Percentiles rank a stretch among this genome's conserved stretches.
phyloP scores from a whole-genome alignment of 2,888 invertebrate genomes.

The Caenorhabditis sp. region DNA sequence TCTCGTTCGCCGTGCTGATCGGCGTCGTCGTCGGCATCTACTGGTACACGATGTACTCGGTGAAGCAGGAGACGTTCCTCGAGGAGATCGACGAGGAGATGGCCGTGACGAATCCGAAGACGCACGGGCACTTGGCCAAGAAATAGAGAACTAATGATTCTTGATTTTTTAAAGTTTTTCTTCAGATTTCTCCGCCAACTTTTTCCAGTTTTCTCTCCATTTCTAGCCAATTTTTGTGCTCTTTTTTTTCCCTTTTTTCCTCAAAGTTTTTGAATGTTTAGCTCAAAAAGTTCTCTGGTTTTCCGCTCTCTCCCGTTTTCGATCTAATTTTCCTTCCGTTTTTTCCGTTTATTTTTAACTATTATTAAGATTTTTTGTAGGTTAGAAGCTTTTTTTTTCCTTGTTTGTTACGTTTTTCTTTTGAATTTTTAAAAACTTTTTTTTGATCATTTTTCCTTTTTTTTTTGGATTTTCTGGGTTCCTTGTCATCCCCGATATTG shows the following conservation, averaged over 20 bases:
- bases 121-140: slow-evolving; percentile 73
- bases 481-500: neutral
- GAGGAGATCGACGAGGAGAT: slow-evolving; percentile 91
- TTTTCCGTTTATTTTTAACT: neutral
- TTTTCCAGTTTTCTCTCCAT: slow-evolving; percentile 12
- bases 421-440: neutral
- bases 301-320: too few species aligned
- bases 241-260: too few species aligned
- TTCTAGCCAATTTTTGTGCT: slow-evolving; percentile 1
- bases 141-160: slow-evolving; percentile 21
- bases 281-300: too few species aligned
- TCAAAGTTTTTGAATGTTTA: too few species aligned
- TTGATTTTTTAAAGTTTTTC: slow-evolving; percentile 2
- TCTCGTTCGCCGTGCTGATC: slow-evolving; percentile 69
- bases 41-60: slow-evolving; percentile 90
- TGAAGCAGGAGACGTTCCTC: slow-evolving; percentile 94
- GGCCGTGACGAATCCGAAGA: slow-evolving; percentile 75
- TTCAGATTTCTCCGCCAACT: neutral
- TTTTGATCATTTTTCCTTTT: neutral
- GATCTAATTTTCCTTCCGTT: too few species aligned
- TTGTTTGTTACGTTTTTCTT: neutral
- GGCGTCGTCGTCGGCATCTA: slow-evolving; percentile 87
- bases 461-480: neutral
- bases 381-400: neutral
- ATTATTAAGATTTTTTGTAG: neutral